Percentiles rank a stretch among this genome's conserved stretches.
Conservation (phyloP, 2,113 vertebrate genomes). For the Pogona vitticeps region DNA sequence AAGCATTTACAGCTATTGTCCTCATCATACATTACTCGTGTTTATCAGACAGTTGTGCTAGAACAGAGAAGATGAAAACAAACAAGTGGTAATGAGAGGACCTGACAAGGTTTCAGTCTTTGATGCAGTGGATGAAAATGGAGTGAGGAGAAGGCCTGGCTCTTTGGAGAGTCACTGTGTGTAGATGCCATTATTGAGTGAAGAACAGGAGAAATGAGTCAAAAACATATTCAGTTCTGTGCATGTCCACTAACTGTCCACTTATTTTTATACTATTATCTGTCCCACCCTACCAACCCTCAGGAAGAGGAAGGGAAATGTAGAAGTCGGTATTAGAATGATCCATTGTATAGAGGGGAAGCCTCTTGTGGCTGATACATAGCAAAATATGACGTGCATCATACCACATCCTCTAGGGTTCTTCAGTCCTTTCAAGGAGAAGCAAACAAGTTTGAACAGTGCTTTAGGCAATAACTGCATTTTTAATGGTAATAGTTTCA, state of each 20-base stretch:
- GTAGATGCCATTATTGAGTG: too few species aligned
- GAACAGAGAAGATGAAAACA: background rate
- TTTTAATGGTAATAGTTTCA: background rate
- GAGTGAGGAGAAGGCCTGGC: too few species aligned
- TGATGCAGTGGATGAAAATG: background rate
- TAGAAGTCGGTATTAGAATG: background rate
- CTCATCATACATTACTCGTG: background rate
- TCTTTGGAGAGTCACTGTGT: too few species aligned
- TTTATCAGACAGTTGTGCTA: background rate
- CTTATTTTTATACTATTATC: too few species aligned
- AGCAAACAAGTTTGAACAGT: background rate
- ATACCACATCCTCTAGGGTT: background rate
- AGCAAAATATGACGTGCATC: background rate
- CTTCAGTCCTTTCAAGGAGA: background rate
- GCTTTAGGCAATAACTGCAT: background rate
- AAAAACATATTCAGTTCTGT: too few species aligned
- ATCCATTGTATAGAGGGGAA: background rate
- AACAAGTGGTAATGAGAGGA: background rate
- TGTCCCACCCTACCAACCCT: too few species aligned
- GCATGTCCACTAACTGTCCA: too few species aligned
- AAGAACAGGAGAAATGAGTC: too few species aligned
- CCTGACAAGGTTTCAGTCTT: background rate
- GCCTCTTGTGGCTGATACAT: background rate
- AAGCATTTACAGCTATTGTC: background rate
- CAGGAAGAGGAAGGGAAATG: too few species aligned